Evolutionary conservation across 1,140 invertebrate genomes (phyloP).

Genomic region (Vanessa tameamea): DNA sequence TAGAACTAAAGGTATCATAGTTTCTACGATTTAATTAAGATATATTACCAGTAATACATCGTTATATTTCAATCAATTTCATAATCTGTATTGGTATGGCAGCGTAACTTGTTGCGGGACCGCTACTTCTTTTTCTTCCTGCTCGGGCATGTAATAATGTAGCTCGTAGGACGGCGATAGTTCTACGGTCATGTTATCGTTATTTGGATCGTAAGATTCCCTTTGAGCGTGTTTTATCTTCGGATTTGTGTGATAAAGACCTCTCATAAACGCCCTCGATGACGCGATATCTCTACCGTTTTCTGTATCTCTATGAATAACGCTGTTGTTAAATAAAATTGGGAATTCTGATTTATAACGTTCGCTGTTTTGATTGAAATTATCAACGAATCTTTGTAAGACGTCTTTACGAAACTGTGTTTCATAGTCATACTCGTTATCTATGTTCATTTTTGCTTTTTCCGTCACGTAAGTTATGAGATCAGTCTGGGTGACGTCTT

Average conservation of each 20-base stretch:
- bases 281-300: slow-evolving; percentile 52
- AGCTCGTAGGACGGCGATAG: slow-evolving; percentile 69
- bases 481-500: slow-evolving; percentile 47
- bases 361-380: slow-evolving; percentile 66
- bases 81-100: slow-evolving; percentile 44
- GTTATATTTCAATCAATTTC: slow-evolving; percentile 15
- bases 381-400: slow-evolving; percentile 65
- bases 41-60: background rate
- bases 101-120: slow-evolving; percentile 42
- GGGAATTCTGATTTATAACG: slow-evolving; percentile 64
- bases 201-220: slow-evolving; percentile 50
- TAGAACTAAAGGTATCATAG: too few species aligned
- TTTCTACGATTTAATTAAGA: background rate
- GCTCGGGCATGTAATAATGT: slow-evolving; percentile 70
- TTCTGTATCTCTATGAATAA: slow-evolving; percentile 46
- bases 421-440: slow-evolving; percentile 63
- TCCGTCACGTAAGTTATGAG: slow-evolving; percentile 32
- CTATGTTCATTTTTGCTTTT: slow-evolving; percentile 26
- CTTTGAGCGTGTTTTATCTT: slow-evolving; percentile 14
- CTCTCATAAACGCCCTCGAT: slow-evolving; percentile 59
- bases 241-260: slow-evolving; percentile 32
- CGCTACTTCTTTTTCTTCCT: slow-evolving; percentile 61
- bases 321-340: slow-evolving; percentile 66
- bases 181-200: slow-evolving; percentile 61
- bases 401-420: slow-evolving; percentile 63